Evolutionary conservation across 2,797 vertebrate species (phyloP).

Genomic region (Bradypodion pumilum): DNA sequence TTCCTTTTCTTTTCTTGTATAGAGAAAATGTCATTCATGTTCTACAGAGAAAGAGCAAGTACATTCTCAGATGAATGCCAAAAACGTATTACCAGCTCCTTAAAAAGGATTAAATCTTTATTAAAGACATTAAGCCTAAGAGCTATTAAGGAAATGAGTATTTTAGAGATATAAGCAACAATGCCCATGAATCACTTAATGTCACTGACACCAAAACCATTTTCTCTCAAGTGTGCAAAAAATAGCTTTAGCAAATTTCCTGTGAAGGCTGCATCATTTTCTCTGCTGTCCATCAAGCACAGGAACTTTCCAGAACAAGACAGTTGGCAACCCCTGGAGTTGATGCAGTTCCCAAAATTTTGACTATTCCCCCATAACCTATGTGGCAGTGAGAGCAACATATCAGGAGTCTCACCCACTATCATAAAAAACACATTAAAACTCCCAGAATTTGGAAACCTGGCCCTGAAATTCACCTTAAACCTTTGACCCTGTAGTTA

Average conservation of each 20-base stretch:
- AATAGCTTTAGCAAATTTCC: constrained; percentile 10
- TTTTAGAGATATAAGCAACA: constrained; percentile 33
- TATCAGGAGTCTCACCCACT: neutral
- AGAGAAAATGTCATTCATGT: constrained; percentile 9
- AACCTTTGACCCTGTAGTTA: too few relatives aligned
- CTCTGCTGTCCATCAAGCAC: too few relatives aligned
- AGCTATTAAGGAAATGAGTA: constrained; percentile 55
- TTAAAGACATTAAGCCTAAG: constrained; percentile 38
- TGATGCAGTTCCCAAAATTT: neutral
- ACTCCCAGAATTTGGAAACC: too few relatives aligned
- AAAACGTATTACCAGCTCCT: constrained; percentile 21
- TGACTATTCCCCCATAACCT: neutral
- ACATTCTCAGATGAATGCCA: constrained; percentile 32
- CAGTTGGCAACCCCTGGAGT: neutral
- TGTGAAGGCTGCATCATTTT: too few relatives aligned
- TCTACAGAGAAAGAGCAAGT: constrained; percentile 27
- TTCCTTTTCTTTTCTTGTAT: neutral
- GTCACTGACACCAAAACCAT: constrained; percentile 16
- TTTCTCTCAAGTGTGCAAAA: constrained; percentile 9
- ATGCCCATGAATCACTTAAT: constrained; percentile 52
- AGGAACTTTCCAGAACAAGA: neutral
- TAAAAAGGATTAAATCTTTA: constrained; percentile 47
- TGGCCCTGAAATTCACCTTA: too few relatives aligned
- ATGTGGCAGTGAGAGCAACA: neutral
- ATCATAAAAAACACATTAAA: too few relatives aligned